phyloP scores from a whole-genome alignment of 2,113 vertebrate genomes.

The Sarotherodon lohbergeri region DNA sequence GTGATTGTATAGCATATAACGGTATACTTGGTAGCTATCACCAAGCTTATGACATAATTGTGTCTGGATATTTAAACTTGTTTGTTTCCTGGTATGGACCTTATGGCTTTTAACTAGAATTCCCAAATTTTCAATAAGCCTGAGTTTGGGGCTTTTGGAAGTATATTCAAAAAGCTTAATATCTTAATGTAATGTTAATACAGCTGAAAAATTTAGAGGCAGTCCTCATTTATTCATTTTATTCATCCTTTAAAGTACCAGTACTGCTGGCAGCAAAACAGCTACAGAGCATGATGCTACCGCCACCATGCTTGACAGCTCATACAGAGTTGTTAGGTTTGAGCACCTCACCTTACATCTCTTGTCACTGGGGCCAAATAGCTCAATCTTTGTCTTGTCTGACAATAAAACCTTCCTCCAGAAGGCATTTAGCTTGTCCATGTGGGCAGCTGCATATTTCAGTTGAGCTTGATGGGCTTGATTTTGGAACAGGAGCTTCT shows the following conservation, averaged over 20 bases:
- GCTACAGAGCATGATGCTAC: not conserved
- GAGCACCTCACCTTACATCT: not conserved
- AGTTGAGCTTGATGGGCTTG: not conserved
- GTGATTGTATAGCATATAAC: not conserved
- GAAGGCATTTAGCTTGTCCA: not conserved
- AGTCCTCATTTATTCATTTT: not conserved
- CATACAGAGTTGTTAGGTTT: not conserved
- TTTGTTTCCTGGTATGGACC: not conserved
- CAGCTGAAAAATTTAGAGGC: not conserved
- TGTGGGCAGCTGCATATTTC: not conserved
- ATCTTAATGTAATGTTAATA: not conserved
- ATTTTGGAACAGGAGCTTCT: not conserved
- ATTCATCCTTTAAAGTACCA: not conserved
- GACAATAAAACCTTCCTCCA: not conserved
- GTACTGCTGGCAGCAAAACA: not conserved
- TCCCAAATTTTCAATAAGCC: not conserved
- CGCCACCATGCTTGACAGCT: not conserved
- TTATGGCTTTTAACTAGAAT: not conserved
- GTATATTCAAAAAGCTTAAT: not conserved
- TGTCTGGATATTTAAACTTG: not conserved
- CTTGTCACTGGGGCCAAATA: not conserved
- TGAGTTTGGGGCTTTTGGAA: not conserved
- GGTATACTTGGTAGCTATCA: not conserved
- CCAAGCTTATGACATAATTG: not conserved
- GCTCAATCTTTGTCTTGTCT: not conserved